These are phyloP conservation scores for Anthophora plumipes DNA, from an alignment of 2,888 invertebrate genomes.

Conservation along the genomic window DNA sequence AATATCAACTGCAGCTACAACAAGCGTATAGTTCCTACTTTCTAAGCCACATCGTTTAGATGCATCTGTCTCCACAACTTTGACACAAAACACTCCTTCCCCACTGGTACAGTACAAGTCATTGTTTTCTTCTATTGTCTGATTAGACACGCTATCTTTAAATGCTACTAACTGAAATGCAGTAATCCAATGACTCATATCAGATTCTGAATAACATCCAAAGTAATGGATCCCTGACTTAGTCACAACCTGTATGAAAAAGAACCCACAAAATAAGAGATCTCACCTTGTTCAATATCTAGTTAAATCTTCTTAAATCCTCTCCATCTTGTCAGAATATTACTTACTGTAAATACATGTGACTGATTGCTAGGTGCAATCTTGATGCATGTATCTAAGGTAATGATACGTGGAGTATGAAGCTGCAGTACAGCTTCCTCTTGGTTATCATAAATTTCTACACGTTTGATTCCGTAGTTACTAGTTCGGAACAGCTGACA, in stretches of 20 bases:
- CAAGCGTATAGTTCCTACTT: slow-evolving; percentile 89
- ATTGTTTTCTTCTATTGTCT: slow-evolving; percentile 93
- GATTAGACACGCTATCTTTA: slow-evolving; percentile 88
- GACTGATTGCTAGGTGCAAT: slow-evolving; percentile 86
- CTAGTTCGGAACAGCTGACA: slow-evolving; percentile 92
- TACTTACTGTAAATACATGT: slow-evolving; percentile 85
- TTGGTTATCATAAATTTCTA: slow-evolving; percentile 94
- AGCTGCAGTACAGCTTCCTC: slow-evolving; percentile 88
- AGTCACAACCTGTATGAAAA: slow-evolving; percentile 87
- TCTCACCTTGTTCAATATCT: too few species aligned
- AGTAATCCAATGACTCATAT: slow-evolving; percentile 91
- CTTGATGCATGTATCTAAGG: slow-evolving; percentile 95
- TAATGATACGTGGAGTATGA: slow-evolving; percentile 90
- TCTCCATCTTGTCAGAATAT: too few species aligned
- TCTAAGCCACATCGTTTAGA: slow-evolving; percentile 91
- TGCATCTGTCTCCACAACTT: slow-evolving; percentile 91
- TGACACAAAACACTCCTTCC: slow-evolving; percentile 92
- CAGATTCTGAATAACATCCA: slow-evolving; percentile 89
- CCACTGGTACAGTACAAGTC: slow-evolving; percentile 95
- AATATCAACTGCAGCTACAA: slow-evolving; percentile 91
- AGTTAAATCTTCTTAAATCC: background rate
- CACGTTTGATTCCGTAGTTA: slow-evolving; percentile 93
- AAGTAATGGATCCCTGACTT: slow-evolving; percentile 88
- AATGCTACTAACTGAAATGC: slow-evolving; percentile 94
- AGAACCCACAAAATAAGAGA: background rate